Evolutionary conservation across 1,140 invertebrate genomes (phyloP), one percentile per base, ranked within the genome.

Genomic region (Drosophila neocordata): DNA sequence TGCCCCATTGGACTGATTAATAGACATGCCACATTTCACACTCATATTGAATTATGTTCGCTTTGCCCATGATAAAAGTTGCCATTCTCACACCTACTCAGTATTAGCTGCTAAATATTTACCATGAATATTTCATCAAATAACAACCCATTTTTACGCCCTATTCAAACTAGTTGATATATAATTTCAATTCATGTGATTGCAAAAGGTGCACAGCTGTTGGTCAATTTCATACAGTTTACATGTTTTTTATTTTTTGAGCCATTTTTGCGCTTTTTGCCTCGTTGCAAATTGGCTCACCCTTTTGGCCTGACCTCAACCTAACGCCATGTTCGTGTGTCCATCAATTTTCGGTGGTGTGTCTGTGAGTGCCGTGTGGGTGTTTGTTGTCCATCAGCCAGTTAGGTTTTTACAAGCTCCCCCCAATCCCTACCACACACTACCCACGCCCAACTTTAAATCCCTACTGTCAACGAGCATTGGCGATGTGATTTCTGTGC

Each of bases 331-430:
- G 37, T 8, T 5, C 24, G 53, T 52, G 35, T 24, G 22, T 20
- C 60, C 78, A 87, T 72, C 65, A 72, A 80, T 85, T 80, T 85
- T 56, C 78, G 67, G 56, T 52, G 13, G 13, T 18, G 41, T 20
- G 38, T 44, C 5, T 20, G 9, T 27, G 48, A 35, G 52, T 38
- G 24, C 2, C 4, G 24, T 24, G 24, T 24, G 24, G 27, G 27
- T 31, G 27, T 31, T 6, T 31, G 34, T 13, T 79, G 68, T 80
- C 81, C 69, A 87, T 87, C 81, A 75, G 69, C 20, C 66, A 24
- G 35, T 77, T 74, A 9, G 56, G 38, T 20, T 57, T 51, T 44
- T 18, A 12, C 24, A 11, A 18, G 9, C 62, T 52, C 62, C 6
- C 18, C 53, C 53, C 31, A 31, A n/a, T 13, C 15, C 7, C n/a